These are phyloP conservation scores for Zapus hudsonius DNA, from an alignment of 2,113 vertebrate genomes.

Conservation along the genomic window DNA sequence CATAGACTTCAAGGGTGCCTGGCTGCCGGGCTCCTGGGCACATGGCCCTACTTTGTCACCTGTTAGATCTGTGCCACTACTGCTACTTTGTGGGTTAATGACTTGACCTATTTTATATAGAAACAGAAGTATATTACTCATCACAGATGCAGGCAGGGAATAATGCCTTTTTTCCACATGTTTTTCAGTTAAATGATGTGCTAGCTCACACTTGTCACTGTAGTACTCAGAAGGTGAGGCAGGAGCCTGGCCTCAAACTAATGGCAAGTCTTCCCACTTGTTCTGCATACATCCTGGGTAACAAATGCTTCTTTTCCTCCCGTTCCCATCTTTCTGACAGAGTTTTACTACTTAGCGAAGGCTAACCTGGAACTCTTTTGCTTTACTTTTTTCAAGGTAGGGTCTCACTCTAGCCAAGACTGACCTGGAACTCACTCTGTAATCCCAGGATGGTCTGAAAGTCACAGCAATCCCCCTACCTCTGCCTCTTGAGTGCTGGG, in stretches of 20 bases:
- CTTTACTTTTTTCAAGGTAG: no score
- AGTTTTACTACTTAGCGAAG: no score
- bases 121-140: constrained; percentile 46
- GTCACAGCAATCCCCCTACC: neutral
- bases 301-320: no score
- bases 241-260: neutral
- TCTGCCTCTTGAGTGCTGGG: neutral
- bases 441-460: neutral
- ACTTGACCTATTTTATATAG: constrained; percentile 89
- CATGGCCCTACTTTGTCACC: constrained; percentile 84
- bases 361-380: neutral
- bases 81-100: constrained; percentile 84
- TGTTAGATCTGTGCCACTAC: constrained; percentile 82
- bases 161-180: neutral
- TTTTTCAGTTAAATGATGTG: neutral
- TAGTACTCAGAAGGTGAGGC: neutral
- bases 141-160: neutral
- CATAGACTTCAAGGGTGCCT: constrained; percentile 89
- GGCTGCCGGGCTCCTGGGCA: constrained; percentile 85
- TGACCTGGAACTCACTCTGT: neutral
- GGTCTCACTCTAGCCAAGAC: neutral
- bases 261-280: no score
- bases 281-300: no score
- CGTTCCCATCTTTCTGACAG: no score
- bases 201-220: neutral